Evolutionary conservation across 2,888 invertebrate genomes (phyloP).

Genomic region (Tuberolachnus salignus): DNA sequence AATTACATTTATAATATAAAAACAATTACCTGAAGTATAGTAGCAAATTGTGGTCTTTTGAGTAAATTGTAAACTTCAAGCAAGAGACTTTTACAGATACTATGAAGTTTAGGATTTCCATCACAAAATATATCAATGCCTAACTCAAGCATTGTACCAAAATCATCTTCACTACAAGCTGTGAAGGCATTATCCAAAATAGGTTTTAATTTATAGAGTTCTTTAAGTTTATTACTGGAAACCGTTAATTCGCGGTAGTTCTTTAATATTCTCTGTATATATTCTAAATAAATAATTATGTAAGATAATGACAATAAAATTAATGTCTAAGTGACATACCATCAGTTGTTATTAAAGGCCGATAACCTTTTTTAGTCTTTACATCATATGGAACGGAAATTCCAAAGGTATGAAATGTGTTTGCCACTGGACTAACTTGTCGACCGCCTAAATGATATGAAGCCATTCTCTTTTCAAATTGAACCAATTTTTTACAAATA

Average conservation of each 20-base stretch:
- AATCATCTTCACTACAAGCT: slow-evolving; percentile 94
- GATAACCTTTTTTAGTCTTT: slow-evolving; percentile 83
- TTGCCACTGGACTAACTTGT: slow-evolving; percentile 70
- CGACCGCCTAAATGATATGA: slow-evolving; percentile 69
- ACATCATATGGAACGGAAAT: slow-evolving; percentile 84
- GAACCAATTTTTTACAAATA: slow-evolving; percentile 10
- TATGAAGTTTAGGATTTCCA: slow-evolving; percentile 73
- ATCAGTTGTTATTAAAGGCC: slow-evolving; percentile 74
- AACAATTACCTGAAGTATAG: slow-evolving; percentile 70
- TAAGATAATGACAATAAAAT: slow-evolving; percentile 20
- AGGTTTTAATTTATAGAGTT: slow-evolving; percentile 77
- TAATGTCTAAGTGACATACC: slow-evolving; percentile 62
- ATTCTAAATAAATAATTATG: not conserved
- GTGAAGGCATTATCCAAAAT: slow-evolving; percentile 83
- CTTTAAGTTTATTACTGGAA: slow-evolving; percentile 68
- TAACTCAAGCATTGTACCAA: slow-evolving; percentile 88
- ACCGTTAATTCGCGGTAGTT: slow-evolving; percentile 70
- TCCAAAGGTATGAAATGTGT: slow-evolving; percentile 79
- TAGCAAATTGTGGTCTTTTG: slow-evolving; percentile 73
- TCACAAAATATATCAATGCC: slow-evolving; percentile 85
- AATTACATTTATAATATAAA: not conserved
- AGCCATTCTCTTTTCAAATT: slow-evolving; percentile 23
- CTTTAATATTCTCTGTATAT: slow-evolving; percentile 61
- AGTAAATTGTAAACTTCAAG: slow-evolving; percentile 78
- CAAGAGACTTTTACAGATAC: slow-evolving; percentile 70